phyloP scores from a whole-genome alignment of 2,113 vertebrate species.

The Seriola dumerili region DNA sequence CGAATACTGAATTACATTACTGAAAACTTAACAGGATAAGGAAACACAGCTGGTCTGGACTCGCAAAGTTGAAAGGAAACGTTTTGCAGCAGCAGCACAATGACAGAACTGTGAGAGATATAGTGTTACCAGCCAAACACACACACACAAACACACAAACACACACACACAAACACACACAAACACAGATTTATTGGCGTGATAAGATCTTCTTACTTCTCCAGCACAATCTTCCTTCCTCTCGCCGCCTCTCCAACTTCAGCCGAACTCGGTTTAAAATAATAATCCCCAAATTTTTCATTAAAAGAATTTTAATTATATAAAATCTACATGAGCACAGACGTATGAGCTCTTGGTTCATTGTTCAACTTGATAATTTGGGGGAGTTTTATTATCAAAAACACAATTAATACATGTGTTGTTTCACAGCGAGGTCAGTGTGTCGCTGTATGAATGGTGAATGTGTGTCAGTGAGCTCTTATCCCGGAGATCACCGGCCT shows the following conservation, averaged over 20 bases:
- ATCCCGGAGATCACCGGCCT: conserved; percentile 8
- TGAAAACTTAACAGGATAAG: conserved; percentile 24
- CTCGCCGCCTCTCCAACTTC: neutral
- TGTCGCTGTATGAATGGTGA: conserved; percentile 44
- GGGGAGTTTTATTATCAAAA: too few species aligned
- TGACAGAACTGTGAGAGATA: conserved; percentile 22
- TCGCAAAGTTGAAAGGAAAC: conserved; percentile 5
- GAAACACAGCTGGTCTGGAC: conserved; percentile 40
- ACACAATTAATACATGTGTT: too few species aligned
- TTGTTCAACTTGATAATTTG: neutral
- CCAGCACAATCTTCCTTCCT: conserved; percentile 1
- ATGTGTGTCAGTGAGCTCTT: conserved; percentile 55
- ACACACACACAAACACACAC: conserved; percentile 3
- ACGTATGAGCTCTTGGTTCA: neutral
- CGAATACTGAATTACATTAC: conserved; percentile 11
- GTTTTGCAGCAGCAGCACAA: conserved; percentile 28
- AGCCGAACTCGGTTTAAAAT: conserved; percentile 10
- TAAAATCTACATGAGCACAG: neutral
- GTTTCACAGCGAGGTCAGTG: conserved; percentile 3
- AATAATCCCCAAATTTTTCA: neutral
- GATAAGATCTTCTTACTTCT: conserved; percentile 35
- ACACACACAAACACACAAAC: neutral
- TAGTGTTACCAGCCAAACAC: neutral
- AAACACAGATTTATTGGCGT: conserved; percentile 24
- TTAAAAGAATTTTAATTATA: neutral